A percentile compares a stretch with the other conserved stretches of the same genome.
These are phyloP conservation scores for Leptodactylus fuscus DNA, from an alignment of 2,113 vertebrate genomes.

Conservation along the genomic window DNA sequence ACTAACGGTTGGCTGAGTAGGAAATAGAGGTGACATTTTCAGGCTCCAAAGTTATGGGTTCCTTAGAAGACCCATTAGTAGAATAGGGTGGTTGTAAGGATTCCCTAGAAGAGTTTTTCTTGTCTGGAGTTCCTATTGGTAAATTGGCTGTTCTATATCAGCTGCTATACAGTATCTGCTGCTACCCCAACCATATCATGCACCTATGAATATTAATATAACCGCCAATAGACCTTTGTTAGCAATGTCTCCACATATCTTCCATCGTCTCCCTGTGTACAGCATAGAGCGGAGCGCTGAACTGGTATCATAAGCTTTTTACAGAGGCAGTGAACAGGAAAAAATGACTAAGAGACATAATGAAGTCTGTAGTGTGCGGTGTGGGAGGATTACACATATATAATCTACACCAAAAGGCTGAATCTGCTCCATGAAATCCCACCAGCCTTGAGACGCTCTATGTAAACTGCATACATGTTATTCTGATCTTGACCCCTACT, in stretches of 20 bases:
- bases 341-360: constrained; percentile 1
- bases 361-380: background rate
- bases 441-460: constrained; percentile 8
- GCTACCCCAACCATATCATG: background rate
- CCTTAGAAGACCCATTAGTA: too few relatives aligned
- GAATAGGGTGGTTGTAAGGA: too few relatives aligned
- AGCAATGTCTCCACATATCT: background rate
- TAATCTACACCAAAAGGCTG: background rate
- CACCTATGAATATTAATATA: background rate
- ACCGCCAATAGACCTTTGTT: background rate
- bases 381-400: background rate
- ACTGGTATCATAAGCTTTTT: background rate
- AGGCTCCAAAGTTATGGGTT: too few relatives aligned
- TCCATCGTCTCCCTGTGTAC: background rate
- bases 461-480: background rate
- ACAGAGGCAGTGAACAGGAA: background rate
- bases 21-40: too few relatives aligned
- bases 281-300: background rate
- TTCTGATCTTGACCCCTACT: constrained; percentile 34
- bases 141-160: background rate
- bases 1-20: too few relatives aligned
- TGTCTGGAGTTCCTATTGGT: background rate
- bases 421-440: background rate
- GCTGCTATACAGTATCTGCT: background rate
- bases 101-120: too few relatives aligned